These are phyloP conservation scores for Drosophila kepulauana DNA, from an alignment of 1,140 invertebrate genomes.

Conservation along the genomic window DNA sequence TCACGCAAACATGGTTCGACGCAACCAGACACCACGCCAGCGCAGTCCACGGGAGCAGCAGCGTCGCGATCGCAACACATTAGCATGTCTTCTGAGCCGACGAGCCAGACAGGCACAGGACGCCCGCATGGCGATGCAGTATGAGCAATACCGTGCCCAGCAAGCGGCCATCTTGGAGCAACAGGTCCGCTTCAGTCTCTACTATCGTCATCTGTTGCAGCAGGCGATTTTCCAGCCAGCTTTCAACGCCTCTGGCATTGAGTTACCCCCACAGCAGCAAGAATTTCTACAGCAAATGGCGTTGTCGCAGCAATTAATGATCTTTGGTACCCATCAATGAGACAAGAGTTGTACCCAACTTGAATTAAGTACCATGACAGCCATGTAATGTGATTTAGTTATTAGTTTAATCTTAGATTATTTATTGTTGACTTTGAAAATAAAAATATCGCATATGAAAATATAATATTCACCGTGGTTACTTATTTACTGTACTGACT, in stretches of 20 bases:
- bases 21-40: conserved; percentile 30
- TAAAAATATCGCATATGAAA: conserved; percentile 21
- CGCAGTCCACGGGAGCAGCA: conserved; percentile 65
- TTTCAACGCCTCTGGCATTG: background rate
- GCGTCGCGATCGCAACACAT: conserved; percentile 67
- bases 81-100: conserved; percentile 61
- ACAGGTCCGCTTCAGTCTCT: conserved; percentile 58
- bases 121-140: conserved; percentile 49
- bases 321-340: conserved; percentile 57
- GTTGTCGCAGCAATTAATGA: conserved; percentile 65
- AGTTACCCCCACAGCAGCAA: conserved; percentile 60
- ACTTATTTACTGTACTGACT: too few relatives aligned
- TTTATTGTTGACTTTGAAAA: conserved; percentile 64
- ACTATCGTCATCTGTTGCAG: conserved; percentile 66
- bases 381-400: conserved; percentile 67
- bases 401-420: conserved; percentile 34
- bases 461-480: background rate
- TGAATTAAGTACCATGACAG: conserved; percentile 38
- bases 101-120: conserved; percentile 62
- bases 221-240: conserved; percentile 65
- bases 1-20: conserved; percentile 72
- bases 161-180: conserved; percentile 63
- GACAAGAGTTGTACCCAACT: background rate
- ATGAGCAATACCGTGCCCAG: conserved; percentile 49
- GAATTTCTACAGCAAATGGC: conserved; percentile 60